A percentile compares a stretch with the other conserved stretches of the same genome.
Evolutionary conservation across 2,797 vertebrate species (phyloP).

Genomic region (Lycodopsis pacificus): DNA sequence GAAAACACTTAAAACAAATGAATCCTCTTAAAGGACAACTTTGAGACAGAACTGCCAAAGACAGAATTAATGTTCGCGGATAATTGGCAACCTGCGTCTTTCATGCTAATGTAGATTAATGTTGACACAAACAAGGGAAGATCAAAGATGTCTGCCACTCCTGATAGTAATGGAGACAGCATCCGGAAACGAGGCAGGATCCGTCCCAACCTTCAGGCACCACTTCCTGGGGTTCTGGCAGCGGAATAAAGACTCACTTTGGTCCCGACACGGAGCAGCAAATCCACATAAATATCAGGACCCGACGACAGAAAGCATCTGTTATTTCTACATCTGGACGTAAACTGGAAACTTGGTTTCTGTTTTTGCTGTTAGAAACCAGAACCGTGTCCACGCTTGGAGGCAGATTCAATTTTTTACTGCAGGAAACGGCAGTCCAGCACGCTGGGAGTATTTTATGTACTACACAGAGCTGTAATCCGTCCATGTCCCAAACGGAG

Average conservation of each 20-base stretch:
- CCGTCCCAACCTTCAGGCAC: slow-evolving; percentile 27
- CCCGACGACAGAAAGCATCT: background rate
- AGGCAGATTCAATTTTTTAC: slow-evolving; percentile 15
- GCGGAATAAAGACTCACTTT: slow-evolving; percentile 6
- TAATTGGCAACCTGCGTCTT: slow-evolving; percentile 64
- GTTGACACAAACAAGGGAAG: slow-evolving; percentile 57
- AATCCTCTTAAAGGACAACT: slow-evolving; percentile 34
- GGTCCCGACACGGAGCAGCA: background rate
- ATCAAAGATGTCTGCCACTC: slow-evolving; percentile 53
- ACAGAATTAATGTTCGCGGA: slow-evolving; percentile 37
- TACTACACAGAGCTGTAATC: slow-evolving; percentile 36
- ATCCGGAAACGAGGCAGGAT: slow-evolving; percentile 16
- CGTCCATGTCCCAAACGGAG: slow-evolving; percentile 37
- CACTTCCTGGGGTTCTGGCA: background rate
- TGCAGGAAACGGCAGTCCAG: slow-evolving; percentile 7
- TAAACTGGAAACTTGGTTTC: background rate
- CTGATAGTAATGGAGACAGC: slow-evolving; percentile 32
- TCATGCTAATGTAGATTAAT: slow-evolving; percentile 64
- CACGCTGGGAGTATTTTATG: slow-evolving; percentile 23
- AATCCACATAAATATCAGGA: slow-evolving; percentile 4
- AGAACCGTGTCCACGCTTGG: slow-evolving; percentile 1
- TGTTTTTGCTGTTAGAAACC: slow-evolving; percentile 17
- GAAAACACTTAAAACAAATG: slow-evolving; percentile 29
- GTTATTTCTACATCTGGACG: slow-evolving; percentile 12
- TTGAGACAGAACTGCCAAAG: slow-evolving; percentile 23